Evolutionary conservation across 1,140 invertebrate species (phyloP).

Genomic region (Mercenaria mercenaria): DNA sequence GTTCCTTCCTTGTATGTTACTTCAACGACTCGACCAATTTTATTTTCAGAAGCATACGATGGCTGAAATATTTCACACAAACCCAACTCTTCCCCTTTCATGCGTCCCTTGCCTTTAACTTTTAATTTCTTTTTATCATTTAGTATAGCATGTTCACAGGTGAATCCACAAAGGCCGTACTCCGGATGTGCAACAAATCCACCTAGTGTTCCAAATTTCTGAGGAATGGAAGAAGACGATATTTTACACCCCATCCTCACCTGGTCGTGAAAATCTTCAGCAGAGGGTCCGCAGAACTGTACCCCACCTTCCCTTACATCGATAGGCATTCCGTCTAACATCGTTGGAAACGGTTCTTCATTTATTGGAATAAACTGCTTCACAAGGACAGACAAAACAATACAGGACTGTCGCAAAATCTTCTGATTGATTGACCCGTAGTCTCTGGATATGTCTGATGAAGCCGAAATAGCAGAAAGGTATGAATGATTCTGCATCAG

Average conservation of each 20-base stretch:
- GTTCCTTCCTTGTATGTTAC: background rate
- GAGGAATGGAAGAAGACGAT: background rate
- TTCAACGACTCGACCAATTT: background rate
- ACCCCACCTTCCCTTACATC: background rate
- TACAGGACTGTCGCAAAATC: background rate
- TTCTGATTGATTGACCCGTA: background rate
- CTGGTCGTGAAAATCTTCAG: background rate
- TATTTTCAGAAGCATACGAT: background rate
- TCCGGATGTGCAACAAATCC: conserved; percentile 11
- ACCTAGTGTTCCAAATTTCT: background rate
- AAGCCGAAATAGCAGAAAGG: background rate
- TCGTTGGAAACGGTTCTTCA: background rate
- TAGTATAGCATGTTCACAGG: background rate
- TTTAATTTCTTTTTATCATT: background rate
- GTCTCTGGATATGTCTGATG: background rate
- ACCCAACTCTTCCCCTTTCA: too few relatives aligned
- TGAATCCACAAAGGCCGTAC: conserved; percentile 7
- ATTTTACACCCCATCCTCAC: background rate
- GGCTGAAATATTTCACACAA: background rate
- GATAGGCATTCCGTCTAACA: background rate
- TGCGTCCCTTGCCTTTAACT: too few relatives aligned
- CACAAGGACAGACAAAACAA: background rate
- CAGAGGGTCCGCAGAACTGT: background rate
- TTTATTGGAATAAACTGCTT: background rate
- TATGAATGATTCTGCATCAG: background rate